Evolutionary conservation across 2,888 invertebrate species (phyloP).

Genomic region (Parnassius glacialis): DNA sequence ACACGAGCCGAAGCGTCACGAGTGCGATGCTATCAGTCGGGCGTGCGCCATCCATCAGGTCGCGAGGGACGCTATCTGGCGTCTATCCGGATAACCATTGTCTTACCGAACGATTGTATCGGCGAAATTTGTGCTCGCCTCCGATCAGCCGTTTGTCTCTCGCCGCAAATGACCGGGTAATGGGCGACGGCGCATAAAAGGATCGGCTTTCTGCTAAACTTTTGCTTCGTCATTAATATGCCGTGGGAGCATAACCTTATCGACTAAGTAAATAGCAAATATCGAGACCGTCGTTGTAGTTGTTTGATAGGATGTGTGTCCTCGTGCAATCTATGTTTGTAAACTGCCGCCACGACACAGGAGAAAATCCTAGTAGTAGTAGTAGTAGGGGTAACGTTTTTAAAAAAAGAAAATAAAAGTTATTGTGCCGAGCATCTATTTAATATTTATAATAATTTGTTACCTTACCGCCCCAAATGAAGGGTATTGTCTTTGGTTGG

Average conservation of each 20-base stretch:
- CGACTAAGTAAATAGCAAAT: slow-evolving; percentile 29
- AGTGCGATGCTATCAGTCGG: slow-evolving; percentile 68
- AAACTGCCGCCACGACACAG: too few relatives aligned
- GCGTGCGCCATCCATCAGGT: slow-evolving; percentile 78
- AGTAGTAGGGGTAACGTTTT: too few relatives aligned
- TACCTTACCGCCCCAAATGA: too few relatives aligned
- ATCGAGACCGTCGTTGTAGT: slow-evolving; percentile 8
- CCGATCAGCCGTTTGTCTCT: slow-evolving; percentile 72
- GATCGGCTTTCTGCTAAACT: slow-evolving; percentile 58
- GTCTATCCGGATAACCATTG: slow-evolving; percentile 52
- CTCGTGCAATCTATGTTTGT: too few relatives aligned
- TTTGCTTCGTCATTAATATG: slow-evolving; percentile 74
- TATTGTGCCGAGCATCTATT: background rate
- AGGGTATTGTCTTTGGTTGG: too few relatives aligned
- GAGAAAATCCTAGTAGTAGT: too few relatives aligned
- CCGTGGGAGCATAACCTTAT: slow-evolving; percentile 62
- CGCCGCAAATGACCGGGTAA: slow-evolving; percentile 76
- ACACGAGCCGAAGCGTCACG: slow-evolving; percentile 64
- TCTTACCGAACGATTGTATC: slow-evolving; percentile 67
- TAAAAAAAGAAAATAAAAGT: too few relatives aligned
- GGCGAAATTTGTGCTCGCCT: slow-evolving; percentile 74
- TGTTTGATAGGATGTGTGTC: too few relatives aligned
- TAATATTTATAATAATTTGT: too few relatives aligned
- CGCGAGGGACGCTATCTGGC: slow-evolving; percentile 55
- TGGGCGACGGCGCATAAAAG: slow-evolving; percentile 66